Evolutionary conservation across 1,140 invertebrate genomes (phyloP), one percentile per base, ranked within the genome.

Genomic region (Drosophila murphyi): DNA sequence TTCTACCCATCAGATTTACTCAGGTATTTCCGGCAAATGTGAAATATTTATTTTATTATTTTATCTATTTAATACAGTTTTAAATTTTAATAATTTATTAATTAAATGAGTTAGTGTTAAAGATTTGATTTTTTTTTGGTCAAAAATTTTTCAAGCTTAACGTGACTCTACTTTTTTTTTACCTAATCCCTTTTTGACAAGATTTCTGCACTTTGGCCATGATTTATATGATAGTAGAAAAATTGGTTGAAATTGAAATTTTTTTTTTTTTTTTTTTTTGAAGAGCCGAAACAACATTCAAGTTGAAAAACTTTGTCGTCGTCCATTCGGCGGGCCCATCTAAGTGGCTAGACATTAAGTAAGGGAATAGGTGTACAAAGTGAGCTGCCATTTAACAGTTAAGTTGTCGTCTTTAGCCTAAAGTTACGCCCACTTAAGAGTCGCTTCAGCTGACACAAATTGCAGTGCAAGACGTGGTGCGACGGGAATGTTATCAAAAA

Each of bases 381-480:
- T 51, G 29, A 48, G 43, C 51, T 54, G 56, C 47, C 60, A 59
- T 75, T 72, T 72, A 72, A 64, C 29, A 55, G 60, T 64, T 73
- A 69, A 50, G 50, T 12, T 64, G 68, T 75, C 68, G 29, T 72
- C 76, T 64, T 80, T 71, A 80, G 70, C 60, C 70, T 59, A 70
- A 71, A 87, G 82, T 86, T 67, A 72, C 82, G 83, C 76, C 82
- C 72, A 76, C 78, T 87, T 87, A 82, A 72, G 52, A 71, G 52
- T 45, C 64, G 63, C 31, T 59, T 56, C 60, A 47, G 39, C 72
- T 63, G 55, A 45, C 50, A 29, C 48, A 73, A 67, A 39, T 43
- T 72, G 50, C 28, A 10, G n/a, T 29, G n/a, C 3, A 43, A 3
- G 10, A 2, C 34, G 2, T 28, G 39, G 41, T 4, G 10, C 10